Base-by-base conservation (phyloP, 2,797 vertebrate species). In the Decapterus maruadsi region DNA sequence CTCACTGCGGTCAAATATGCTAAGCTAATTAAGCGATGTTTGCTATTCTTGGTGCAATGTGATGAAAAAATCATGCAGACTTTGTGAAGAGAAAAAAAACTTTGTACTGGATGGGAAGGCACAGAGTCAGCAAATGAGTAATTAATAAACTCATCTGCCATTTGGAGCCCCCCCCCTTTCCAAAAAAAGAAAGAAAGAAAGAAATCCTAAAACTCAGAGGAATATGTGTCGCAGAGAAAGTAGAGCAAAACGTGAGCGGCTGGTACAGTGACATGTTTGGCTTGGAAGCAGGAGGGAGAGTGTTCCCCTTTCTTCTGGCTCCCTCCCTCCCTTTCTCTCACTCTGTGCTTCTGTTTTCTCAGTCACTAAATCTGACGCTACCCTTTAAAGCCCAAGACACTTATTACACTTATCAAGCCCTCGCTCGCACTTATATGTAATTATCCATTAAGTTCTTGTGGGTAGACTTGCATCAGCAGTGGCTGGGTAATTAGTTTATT, bases 81-180 rank as follows among this genome's bases (percentile, higher is more conserved):
- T 85, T 72, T 72, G 74, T 55, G 79, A 72, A 6, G 14, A 17
- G 6, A 17, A 46, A 46, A 46, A 87, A 78, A 83, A 78, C 71
- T 72, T 82, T 77, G 68, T 26, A 50, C 60, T 64, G 69, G 60
- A 53, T 48, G 38, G 55, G 72, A 84, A 86, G 60, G 72, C 80
- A 78, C 45, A 9, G 78, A 86, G 77, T 90, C 86, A 86, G 84
- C 75, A 17, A 80, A 92, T 88, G 80, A 88, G 87, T 86, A 87
- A 90, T 92, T 88, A 87, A 88, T 77, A 84, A 85, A 80, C 82
- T 89, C 84, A 87, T 90, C 77, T 79, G 68, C 70, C 31, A 80
- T 87, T 82, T 62, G 60, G 73, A 84, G 57, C 26, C 26, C 26
- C 26, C 3, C 26, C 1, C 26, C 26, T 3, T 58, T 80, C 13